Evolutionary conservation across 2,888 invertebrate species (phyloP), one percentile per base, ranked within the genome.

Genomic region (Adelognathus sp.): DNA sequence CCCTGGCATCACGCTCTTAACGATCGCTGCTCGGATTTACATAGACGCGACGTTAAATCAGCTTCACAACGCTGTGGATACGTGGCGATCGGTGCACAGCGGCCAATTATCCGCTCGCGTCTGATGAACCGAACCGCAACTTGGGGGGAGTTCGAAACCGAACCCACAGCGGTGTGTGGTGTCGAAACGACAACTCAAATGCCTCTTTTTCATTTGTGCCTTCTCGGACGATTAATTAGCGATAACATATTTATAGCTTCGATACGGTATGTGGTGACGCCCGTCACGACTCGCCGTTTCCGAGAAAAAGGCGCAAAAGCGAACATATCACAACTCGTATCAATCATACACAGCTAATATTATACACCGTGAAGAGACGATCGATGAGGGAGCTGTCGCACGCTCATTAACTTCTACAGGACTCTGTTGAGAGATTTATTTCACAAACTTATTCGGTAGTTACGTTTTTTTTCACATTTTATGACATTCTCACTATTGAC

Each of bases 331-430:
- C 21, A 6, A 29, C 14, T 41, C 24, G 7, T 70, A 64, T 76
- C 76, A 71, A 60, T 72, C 60, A 60, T 60, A 66, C n/a, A 29
- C 36, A 44, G 33, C 41, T n/a, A 56, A 29, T 6, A 54, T 24
- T 27, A 24, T n/a, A 4, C 16, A 14, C 6, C 66, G 18, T 39
- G 18, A 36, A 36, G 54, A 73, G 46, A 64, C 56, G 21, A 64
- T 64, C 50, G 56, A 44, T 46, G 56, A 69, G 41, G 58, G 61
- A 39, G 31, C 52, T 73, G 58, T 66, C 71, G 50, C 36, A 11
- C 39, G 50, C 27, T 14, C 27, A 18, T 61, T 52, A 50, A 52
- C 52, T 27, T 61, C 60, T 29, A 33, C 14, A n/a, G n/a, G 39
- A 60, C 41, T 46, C 27, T 31, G 4, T 29, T 33, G 9, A 14